Evolutionary conservation across 2,113 vertebrate genomes (phyloP).

Genomic region (Cyrtonyx montezumae): DNA sequence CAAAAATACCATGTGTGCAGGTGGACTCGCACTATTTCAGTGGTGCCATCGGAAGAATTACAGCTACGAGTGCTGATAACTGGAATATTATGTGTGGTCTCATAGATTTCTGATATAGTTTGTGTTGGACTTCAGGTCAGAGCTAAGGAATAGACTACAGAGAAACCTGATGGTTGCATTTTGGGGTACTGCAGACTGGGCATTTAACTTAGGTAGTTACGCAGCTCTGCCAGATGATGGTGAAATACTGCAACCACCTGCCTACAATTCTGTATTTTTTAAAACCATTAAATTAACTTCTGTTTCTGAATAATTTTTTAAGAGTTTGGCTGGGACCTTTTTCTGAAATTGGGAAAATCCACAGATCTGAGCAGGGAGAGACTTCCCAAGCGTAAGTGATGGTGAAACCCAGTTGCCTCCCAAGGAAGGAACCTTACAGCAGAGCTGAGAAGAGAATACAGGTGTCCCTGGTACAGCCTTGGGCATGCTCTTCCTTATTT

Average conservation of each 20-base stretch:
- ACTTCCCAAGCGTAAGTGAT: background rate
- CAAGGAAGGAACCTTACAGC: background rate
- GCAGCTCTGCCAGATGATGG: background rate
- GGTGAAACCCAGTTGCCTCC: background rate
- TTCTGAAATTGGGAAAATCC: background rate
- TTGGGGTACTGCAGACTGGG: background rate
- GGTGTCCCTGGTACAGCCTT: background rate
- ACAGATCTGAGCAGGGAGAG: background rate
- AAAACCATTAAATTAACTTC: background rate
- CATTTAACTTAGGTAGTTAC: background rate
- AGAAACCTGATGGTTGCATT: background rate
- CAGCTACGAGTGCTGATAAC: background rate
- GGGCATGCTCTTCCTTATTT: background rate
- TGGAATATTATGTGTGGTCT: background rate
- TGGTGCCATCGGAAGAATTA: background rate
- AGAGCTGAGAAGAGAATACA: background rate
- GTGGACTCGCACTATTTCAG: background rate
- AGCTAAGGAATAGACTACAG: background rate
- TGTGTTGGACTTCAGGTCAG: background rate
- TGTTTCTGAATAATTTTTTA: background rate
- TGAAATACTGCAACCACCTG: conserved; percentile 10
- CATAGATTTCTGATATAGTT: background rate
- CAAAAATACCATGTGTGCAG: background rate
- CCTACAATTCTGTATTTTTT: background rate
- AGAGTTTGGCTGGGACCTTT: background rate